Percentiles rank a stretch among this genome's conserved stretches.
phyloP scores from a whole-genome alignment of 2,113 vertebrate genomes.

The Orycteropus afer region DNA sequence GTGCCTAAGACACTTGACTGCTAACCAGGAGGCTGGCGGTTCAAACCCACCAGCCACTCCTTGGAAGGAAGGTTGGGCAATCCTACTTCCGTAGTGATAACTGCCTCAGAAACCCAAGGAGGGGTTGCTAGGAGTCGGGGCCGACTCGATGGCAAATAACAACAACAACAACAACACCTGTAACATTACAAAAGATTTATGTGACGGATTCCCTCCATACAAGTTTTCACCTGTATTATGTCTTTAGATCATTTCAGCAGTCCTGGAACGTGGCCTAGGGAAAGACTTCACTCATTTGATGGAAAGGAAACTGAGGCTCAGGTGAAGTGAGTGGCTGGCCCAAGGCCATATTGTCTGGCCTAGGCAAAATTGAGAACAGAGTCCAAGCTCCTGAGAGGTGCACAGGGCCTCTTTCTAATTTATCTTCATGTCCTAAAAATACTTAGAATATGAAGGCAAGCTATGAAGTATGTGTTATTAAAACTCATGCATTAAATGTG shows the following conservation, averaged over 20 bases:
- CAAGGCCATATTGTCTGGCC: rapidly evolving
- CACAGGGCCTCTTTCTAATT: not conserved
- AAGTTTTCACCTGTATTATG: not conserved
- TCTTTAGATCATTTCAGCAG: not conserved
- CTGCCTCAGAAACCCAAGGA: too few relatives aligned
- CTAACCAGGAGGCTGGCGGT: too few relatives aligned
- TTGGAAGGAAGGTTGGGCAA: too few relatives aligned
- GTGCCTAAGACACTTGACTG: too few relatives aligned
- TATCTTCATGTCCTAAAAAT: not conserved
- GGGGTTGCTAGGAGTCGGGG: not conserved
- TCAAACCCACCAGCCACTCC: too few relatives aligned
- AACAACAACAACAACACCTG: not conserved
- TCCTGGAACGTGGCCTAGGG: not conserved
- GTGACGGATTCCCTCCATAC: too few relatives aligned
- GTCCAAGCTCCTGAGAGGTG: not conserved
- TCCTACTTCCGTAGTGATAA: too few relatives aligned
- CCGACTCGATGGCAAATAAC: not conserved
- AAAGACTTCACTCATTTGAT: not conserved
- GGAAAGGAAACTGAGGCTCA: not conserved
- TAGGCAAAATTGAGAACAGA: not conserved
- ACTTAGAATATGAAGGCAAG: not conserved
- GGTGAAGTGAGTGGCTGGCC: not conserved
- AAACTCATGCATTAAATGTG: not conserved
- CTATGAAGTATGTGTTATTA: not conserved
- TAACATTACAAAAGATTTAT: not conserved